These are phyloP conservation scores for Thamnophis sirtalis DNA, from an alignment of 2,113 vertebrate genomes.

Conservation along the genomic window DNA sequence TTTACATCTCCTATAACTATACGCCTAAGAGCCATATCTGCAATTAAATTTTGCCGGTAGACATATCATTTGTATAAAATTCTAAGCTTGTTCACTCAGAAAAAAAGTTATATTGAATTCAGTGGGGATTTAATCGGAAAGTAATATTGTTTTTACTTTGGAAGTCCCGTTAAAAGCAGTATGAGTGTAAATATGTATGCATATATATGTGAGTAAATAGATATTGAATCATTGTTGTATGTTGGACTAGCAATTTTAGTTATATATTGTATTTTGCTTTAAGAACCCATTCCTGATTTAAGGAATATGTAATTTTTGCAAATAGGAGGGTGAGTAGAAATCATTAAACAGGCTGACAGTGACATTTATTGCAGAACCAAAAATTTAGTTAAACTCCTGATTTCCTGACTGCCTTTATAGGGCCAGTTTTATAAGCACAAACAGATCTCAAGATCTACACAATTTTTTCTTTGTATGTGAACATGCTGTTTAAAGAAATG, in stretches of 20 bases:
- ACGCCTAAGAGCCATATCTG: neutral
- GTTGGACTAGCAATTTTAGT: slow-evolving; percentile 1
- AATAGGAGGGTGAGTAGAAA: neutral
- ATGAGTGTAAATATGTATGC: neutral
- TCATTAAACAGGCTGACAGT: neutral
- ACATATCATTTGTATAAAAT: neutral
- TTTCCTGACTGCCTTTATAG: neutral
- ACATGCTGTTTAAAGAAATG: neutral
- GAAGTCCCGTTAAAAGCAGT: neutral
- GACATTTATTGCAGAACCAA: neutral
- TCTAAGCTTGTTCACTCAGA: neutral
- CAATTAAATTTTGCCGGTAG: neutral
- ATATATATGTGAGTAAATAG: neutral
- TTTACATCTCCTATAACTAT: slow-evolving; percentile 1
- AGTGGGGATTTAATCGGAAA: neutral
- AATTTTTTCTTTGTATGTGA: neutral
- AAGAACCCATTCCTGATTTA: neutral
- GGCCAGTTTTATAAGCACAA: neutral
- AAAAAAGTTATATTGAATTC: neutral
- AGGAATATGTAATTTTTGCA: slow-evolving; percentile 10
- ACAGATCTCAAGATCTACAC: neutral
- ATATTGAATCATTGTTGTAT: neutral
- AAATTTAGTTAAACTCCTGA: neutral
- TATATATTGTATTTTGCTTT: slow-evolving; percentile 1
- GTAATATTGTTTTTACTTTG: neutral